These are phyloP conservation scores for Dipodomys ordii DNA, from an alignment of 2,113 vertebrate genomes.

Conservation along the genomic window DNA sequence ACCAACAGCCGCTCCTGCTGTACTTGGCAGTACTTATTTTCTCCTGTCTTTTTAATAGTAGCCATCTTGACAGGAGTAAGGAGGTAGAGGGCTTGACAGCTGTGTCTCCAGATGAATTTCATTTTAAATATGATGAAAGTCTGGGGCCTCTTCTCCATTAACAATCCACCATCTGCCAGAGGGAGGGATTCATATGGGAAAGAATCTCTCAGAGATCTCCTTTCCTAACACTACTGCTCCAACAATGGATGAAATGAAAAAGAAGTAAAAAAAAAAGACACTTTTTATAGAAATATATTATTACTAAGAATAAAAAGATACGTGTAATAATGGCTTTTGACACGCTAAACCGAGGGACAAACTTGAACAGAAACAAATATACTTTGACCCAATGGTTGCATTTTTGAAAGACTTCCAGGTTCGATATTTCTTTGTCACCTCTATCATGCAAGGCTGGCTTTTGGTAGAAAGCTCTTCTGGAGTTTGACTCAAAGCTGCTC, in stretches of 20 bases:
- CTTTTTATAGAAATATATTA: constrained; percentile 17
- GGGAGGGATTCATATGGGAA: constrained; percentile 5
- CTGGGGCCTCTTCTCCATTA: not conserved
- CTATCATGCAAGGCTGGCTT: not conserved
- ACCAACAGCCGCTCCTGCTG: not conserved
- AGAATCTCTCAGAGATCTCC: not conserved
- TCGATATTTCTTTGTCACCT: not conserved
- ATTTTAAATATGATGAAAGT: not conserved
- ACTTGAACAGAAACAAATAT: constrained; percentile 20
- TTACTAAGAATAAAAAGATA: not conserved
- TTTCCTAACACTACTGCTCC: not conserved
- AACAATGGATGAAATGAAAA: constrained; percentile 32
- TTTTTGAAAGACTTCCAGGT: constrained; percentile 5
- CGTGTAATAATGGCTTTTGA: constrained; percentile 23
- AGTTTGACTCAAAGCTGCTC: not conserved
- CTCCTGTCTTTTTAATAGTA: not conserved
- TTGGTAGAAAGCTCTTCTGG: not conserved
- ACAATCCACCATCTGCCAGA: not conserved
- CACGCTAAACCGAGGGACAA: not conserved
- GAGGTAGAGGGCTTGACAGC: not conserved
- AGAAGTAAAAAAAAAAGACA: not conserved
- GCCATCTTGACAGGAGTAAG: not conserved
- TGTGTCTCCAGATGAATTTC: not conserved
- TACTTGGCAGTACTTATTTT: not conserved
- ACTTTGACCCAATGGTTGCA: not conserved